Conservation (phyloP, 1,140 invertebrate genomes). For the Bombus pascuorum region DNA sequence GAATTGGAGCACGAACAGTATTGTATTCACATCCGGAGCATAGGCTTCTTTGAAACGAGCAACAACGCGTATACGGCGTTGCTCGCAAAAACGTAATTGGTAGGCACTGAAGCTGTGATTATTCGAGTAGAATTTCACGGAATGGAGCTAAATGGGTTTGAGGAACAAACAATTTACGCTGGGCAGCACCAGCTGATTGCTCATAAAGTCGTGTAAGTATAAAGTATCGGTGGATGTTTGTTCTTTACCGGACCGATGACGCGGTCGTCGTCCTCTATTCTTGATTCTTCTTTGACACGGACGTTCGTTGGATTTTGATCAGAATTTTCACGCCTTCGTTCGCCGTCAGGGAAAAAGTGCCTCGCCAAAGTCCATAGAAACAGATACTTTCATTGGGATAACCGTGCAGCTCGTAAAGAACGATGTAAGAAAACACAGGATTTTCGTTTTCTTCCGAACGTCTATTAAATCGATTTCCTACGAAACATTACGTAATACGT, state of each 20-base stretch:
- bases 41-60: constrained; percentile 56
- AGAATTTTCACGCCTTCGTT: not conserved
- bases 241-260: constrained; percentile 68
- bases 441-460: not conserved
- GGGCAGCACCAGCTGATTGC: constrained; percentile 79
- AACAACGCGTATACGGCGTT: constrained; percentile 43
- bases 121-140: constrained; percentile 81
- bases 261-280: constrained; percentile 47
- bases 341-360: too few relatives aligned
- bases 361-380: not conserved
- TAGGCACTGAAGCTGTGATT: constrained; percentile 80
- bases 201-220: constrained; percentile 79
- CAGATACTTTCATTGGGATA: not conserved
- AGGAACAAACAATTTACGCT: constrained; percentile 82
- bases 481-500: not conserved
- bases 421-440: not conserved
- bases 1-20: constrained; percentile 56
- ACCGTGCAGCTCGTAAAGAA: not conserved
- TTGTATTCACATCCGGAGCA: constrained; percentile 46
- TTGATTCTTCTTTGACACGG: constrained; percentile 32
- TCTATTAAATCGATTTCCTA: not conserved
- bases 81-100: constrained; percentile 79
- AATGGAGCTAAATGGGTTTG: constrained; percentile 82
- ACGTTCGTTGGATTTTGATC: too few relatives aligned
- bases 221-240: constrained; percentile 76